Base-by-base conservation (phyloP, 1,140 invertebrate genomes). In the Parasteatoda tepidariorum region DNA sequence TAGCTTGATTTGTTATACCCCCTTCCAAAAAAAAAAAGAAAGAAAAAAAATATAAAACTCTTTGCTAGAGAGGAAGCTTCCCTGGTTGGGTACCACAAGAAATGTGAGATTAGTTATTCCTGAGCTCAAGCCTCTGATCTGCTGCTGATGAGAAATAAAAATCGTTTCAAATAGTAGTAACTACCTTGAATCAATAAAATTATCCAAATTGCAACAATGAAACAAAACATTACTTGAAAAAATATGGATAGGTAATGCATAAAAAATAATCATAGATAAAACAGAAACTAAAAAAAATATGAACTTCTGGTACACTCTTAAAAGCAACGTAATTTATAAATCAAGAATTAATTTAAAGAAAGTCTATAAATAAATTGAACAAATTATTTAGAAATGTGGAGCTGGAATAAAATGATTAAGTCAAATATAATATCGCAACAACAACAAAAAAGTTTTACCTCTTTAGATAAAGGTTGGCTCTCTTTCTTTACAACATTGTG, bases 401-500 rank as follows among this genome's bases (percentile, higher is more conserved):
- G 6, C 4, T 31, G 4, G 26, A 30, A 30, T 6, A 9, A 6
- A 66, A 15, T 66, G 4, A 4, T 11, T 11, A 31, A 13, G 13
- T 13, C 31, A 30, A 7, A 66, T 30, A 13, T 30, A 73, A 13
- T 6, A 73, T 28, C 6, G 30, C 6, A 24, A 48, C 18, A 73
- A n/a, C n/a, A n/a, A 24, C 22, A 64, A 13, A 82, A 30, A 22
- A 11, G n/a, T 7, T n/a, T 57, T 67, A 84, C 84, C 48, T 85
- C 81, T 84, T 85, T 85, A n/a, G 81, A 38, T 26, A 85, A 24
- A 2, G 59, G 13, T 18, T 57, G 64, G 18, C 18, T 54, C 71
- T 83, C 79, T 75, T 84, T 85, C 62, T 41, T 70, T 33, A 76
- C 48, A 68, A 71, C n/a, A 15, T 84, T 85, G 48, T 85, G 84